phyloP scores from a whole-genome alignment of 2,888 invertebrate genomes.

The Agriopis leucophaearia region DNA sequence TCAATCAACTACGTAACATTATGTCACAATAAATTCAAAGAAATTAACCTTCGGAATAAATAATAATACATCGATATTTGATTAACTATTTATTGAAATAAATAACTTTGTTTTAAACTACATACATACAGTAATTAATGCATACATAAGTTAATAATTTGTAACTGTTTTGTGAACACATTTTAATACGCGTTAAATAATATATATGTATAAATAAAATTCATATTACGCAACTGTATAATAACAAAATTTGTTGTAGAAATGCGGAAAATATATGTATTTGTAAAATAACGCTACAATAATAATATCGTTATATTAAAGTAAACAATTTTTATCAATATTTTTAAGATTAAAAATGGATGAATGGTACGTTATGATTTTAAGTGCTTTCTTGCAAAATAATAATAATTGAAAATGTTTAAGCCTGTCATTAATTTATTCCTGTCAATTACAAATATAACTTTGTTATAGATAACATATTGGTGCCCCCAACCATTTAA shows the following conservation, averaged over 20 bases:
- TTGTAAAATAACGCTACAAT: conserved; percentile 4
- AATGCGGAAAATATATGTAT: conserved; percentile 10
- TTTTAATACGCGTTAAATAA: background rate
- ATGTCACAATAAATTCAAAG: no score
- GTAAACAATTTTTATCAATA: background rate
- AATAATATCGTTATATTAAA: conserved; percentile 11
- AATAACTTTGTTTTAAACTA: conserved; percentile 35
- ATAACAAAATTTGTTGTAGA: background rate
- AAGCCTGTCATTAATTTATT: no score
- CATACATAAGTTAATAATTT: background rate
- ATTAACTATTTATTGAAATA: conserved; percentile 57
- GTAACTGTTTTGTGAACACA: background rate
- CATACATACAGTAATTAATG: conserved; percentile 18
- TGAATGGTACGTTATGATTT: background rate
- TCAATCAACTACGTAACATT: no score
- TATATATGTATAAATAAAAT: background rate
- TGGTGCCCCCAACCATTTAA: background rate
- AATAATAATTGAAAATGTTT: background rate
- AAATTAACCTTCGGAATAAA: no score
- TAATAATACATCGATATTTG: conserved; percentile 26
- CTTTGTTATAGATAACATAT: no score
- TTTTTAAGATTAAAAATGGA: conserved; percentile 7
- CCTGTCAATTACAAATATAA: no score
- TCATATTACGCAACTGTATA: background rate
- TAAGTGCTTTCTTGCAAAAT: background rate